A percentile compares a stretch with the other conserved stretches of the same genome.
Evolutionary conservation across 2,113 vertebrate genomes (phyloP).

Genomic region (Numenius arquata): DNA sequence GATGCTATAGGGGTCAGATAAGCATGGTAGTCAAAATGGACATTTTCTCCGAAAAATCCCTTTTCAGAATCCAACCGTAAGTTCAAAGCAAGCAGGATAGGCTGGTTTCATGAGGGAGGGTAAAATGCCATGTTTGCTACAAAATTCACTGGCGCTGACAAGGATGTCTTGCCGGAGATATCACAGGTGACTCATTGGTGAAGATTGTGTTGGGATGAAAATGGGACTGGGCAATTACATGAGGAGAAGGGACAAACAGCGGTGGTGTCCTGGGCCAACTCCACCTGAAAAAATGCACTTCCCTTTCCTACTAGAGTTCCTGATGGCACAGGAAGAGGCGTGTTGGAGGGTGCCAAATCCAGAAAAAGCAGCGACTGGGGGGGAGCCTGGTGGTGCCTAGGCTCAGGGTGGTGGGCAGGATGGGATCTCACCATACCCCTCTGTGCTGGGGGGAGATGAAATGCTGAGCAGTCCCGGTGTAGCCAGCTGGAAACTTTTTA

Average conservation of each 20-base stretch:
- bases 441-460: neutral
- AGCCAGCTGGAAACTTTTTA: neutral
- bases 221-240: neutral
- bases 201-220: neutral
- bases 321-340: neutral
- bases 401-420: neutral
- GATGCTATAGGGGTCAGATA: neutral
- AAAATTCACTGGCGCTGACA: neutral
- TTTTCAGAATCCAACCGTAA: neutral
- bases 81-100: neutral
- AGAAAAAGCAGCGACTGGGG: neutral
- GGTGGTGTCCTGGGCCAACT: neutral
- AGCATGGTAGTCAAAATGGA: neutral
- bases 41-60: neutral
- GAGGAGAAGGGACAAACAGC: neutral
- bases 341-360: neutral
- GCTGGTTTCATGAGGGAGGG: neutral
- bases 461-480: fast-evolving
- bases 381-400: too few species aligned
- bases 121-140: neutral
- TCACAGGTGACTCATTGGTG: neutral
- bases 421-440: neutral
- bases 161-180: neutral
- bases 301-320: neutral
- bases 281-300: fast-evolving